These are phyloP conservation scores for Timema cristinae DNA, from an alignment of 2,888 invertebrate species.

Conservation along the genomic window DNA sequence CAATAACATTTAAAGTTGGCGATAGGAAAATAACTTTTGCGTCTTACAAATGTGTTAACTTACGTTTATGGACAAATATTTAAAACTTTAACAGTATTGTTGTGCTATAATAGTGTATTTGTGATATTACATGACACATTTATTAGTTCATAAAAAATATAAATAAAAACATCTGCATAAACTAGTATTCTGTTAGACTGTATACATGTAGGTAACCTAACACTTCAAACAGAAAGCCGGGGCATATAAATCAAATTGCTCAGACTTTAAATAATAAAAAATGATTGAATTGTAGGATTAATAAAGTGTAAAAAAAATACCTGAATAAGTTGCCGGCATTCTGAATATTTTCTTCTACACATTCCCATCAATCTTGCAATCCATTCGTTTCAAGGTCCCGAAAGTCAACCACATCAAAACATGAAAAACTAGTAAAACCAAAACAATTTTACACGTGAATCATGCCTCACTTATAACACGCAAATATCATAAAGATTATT, in stretches of 20 bases:
- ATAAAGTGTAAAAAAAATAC: constrained; percentile 21
- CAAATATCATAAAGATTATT: not conserved
- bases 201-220: not conserved
- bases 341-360: constrained; percentile 30
- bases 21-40: too few species aligned
- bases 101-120: too few species aligned
- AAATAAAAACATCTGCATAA: constrained; percentile 9
- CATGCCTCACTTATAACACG: not conserved
- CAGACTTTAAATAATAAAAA: not conserved
- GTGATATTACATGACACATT: not conserved
- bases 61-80: too few species aligned
- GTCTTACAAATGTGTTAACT: too few species aligned
- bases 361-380: constrained; percentile 30
- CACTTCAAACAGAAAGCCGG: not conserved
- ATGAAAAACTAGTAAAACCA: constrained; percentile 15
- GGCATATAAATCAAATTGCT: too few species aligned
- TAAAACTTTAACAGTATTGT: too few species aligned
- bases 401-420: constrained; percentile 31
- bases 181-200: not conserved
- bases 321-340: constrained; percentile 33
- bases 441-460: constrained; percentile 12
- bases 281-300: not conserved
- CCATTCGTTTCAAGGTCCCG: constrained; percentile 32
- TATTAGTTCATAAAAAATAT: not conserved
- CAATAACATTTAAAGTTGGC: too few species aligned